Conservation (phyloP, 2,113 vertebrate genomes). For the Fregata magnificens region DNA sequence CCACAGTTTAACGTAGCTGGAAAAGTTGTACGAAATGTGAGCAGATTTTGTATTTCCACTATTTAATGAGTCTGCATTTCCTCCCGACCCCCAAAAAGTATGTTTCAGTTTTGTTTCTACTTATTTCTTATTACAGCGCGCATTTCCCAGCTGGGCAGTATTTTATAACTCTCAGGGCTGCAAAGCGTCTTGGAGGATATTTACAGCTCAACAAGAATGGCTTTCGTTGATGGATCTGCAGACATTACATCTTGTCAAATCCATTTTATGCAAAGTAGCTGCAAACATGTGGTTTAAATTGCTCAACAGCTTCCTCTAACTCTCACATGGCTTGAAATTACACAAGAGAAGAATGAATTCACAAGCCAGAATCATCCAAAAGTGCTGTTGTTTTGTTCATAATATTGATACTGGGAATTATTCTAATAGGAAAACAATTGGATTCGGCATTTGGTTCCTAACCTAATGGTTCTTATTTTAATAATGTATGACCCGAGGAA, state of each 20-base stretch:
- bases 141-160: background rate
- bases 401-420: constrained; percentile 41
- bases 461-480: constrained; percentile 16
- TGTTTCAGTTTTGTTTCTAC: background rate
- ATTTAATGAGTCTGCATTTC: background rate
- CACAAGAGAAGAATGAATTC: constrained; percentile 29
- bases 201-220: background rate
- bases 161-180: background rate
- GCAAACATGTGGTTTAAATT: constrained; percentile 59
- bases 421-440: constrained; percentile 32
- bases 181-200: background rate
- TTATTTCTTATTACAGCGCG: background rate
- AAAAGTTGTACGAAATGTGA: background rate
- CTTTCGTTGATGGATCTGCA: constrained; percentile 22
- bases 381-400: constrained; percentile 2
- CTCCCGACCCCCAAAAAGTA: background rate
- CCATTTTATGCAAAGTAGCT: constrained; percentile 58
- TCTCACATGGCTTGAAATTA: constrained; percentile 8
- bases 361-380: constrained; percentile 20
- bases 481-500: constrained; percentile 3
- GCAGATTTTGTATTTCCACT: background rate
- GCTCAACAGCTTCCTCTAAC: constrained; percentile 43
- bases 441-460: constrained; percentile 20
- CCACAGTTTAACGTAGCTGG: background rate
- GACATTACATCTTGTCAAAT: background rate